Evolutionary conservation across 1,140 invertebrate genomes (phyloP), one percentile per base, ranked within the genome.

Genomic region (Bombus terrestris): DNA sequence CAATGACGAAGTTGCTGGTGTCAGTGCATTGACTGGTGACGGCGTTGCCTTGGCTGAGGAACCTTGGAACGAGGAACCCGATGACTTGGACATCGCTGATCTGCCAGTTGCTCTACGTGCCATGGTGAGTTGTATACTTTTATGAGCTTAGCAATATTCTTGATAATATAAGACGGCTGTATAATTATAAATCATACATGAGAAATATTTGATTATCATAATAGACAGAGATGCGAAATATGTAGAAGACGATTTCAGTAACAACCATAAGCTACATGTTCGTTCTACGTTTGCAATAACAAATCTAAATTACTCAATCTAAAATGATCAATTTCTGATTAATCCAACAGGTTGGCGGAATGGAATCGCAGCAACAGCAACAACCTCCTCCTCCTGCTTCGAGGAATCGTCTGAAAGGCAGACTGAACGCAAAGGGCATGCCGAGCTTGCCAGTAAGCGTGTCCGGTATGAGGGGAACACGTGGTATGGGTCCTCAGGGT

Each of bases 51-150:
- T 95, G 0, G 92, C 94, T 0, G 95, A 95, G 47, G 95, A 95
- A 86, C 91, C 92, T 10, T 95, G 94, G 94, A 94, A 93, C 86
- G 97, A 97, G 85, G 97, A 97, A 86, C 97, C 97, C 6, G 94
- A 95, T 47, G 93, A 95, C 77, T 81, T 95, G n/a, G 94, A 94
- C 87, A 95, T 96, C 47, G 96, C 96, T 32, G 96, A 97, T 93
- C 91, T 97, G 12, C 97, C 97, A n/a, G 95, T 96, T 74, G 96
- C 97, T n/a, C 92, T 97, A 15, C 95, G 97, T 78, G 96, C 97
- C 4, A 97, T 97, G 96, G 96, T 97, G 53, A 96, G 95, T 68
- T 8, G 18, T 22, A 53, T 53, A 8, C 18, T 53, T 53, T 18
- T 8, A 22, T 8, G 47, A 22, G 47, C 6, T 53, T 53, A 22